phyloP scores from a whole-genome alignment of 1,140 invertebrate genomes.

The Bicyclus anynana region DNA sequence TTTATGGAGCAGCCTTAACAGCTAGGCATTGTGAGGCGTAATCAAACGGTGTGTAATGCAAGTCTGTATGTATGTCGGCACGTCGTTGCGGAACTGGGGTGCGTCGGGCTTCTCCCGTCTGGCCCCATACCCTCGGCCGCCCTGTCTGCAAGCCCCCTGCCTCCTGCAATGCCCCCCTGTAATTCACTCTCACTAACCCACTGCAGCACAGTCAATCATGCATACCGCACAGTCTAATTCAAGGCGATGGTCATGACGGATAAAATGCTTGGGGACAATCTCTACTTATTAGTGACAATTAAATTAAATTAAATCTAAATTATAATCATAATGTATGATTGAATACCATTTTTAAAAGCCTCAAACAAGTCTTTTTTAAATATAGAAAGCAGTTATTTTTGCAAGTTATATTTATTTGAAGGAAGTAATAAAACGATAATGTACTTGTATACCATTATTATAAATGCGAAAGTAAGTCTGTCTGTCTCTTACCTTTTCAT shows the following conservation, averaged over 20 bases:
- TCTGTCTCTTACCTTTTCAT: no score
- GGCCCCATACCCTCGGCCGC: slow-evolving; percentile 58
- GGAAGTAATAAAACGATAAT: no score
- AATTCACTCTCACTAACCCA: slow-evolving; percentile 77
- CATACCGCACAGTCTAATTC: slow-evolving; percentile 67
- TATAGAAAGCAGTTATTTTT: no score
- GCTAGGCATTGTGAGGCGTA: slow-evolving; percentile 52
- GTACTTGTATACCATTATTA: no score
- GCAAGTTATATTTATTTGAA: no score
- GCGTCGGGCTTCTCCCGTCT: slow-evolving; percentile 69
- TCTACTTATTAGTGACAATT: neutral
- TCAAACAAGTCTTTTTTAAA: no score
- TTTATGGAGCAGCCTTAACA: slow-evolving; percentile 38
- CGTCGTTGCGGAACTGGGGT: slow-evolving; percentile 65
- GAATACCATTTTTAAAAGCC: no score
- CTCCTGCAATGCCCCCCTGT: slow-evolving; percentile 43
- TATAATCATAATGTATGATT: no score
- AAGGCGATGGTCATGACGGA: slow-evolving; percentile 49
- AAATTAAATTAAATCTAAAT: no score
- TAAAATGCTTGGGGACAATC: neutral
- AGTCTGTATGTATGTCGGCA: slow-evolving; percentile 55
- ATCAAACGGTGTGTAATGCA: slow-evolving; percentile 50
- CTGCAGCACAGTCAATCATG: slow-evolving; percentile 73
- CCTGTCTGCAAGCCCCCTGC: slow-evolving; percentile 57
- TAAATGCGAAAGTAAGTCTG: no score